Evolutionary conservation across 2,888 invertebrate genomes (phyloP), one percentile per base, ranked within the genome.

Genomic region (Sipha maydis): DNA sequence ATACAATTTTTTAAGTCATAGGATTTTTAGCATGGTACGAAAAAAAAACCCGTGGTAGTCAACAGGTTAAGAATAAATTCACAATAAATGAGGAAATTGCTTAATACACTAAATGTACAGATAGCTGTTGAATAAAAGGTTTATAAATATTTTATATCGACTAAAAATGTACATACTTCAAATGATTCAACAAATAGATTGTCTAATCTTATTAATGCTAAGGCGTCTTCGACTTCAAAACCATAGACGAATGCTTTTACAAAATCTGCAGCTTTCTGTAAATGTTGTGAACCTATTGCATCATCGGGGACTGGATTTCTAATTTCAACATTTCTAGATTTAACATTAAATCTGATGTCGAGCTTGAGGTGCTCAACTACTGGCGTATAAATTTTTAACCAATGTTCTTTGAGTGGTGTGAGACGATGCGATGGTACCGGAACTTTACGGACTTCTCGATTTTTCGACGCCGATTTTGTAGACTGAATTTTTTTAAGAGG

Each of bases 191-290:
- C 94, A 92, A 99, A 99, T 17, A 99, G 93, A 92, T 99, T 99
- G 92, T 99, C 99, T 89, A 99, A 93, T 91, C 99, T 94, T 0
- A 99, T 93, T 3, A 99, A 92, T 0, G 99, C 99, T 89, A 99
- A 92, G 0, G 99, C 97, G 92, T 99, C 99, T 92, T 98, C 98
- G 0, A 99, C 96, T 91, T 99, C 98, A 92, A 99, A 99, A 9
- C 99, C 99, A 90, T 95, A 95, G 54, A 98, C 93, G 91, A 99
- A 99, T 3, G 99, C 99, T 92, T 96, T 96, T 0, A 99, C 97
- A 93, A 99, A 99, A 93, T 99, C 99, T 25, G 98, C 98, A 82
- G 96, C 99, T 93, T 98, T 99, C 92, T 99, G 99, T 90, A 99
- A 93, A 92, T 97, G 96, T 31, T 78, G 71, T 11, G 73, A 76